Evolutionary conservation across 2,888 invertebrate genomes (phyloP).

Genomic region (Brenthis daphne): DNA sequence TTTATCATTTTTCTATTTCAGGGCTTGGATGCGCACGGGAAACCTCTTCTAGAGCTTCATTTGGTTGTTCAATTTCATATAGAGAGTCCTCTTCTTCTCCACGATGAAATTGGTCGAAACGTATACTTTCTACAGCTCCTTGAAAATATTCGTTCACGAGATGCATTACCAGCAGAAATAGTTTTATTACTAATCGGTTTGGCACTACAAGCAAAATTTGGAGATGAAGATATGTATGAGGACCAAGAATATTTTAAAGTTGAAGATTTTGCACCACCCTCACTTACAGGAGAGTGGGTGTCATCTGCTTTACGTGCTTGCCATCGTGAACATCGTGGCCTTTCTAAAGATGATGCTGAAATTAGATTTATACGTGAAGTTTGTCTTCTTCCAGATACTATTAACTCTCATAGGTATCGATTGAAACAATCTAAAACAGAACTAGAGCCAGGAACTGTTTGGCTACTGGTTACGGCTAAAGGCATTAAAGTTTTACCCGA

Average conservation of each 20-base stretch:
- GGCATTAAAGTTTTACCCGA: conserved; percentile 94
- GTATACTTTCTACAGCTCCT: conserved; percentile 97
- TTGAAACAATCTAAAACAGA: conserved; percentile 90
- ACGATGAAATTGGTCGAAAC: conserved; percentile 95
- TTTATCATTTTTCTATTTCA: conserved; percentile 59
- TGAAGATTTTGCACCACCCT: conserved; percentile 91
- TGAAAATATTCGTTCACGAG: conserved; percentile 90
- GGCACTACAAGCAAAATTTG: conserved; percentile 96
- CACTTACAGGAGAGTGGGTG: conserved; percentile 83
- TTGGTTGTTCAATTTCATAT: conserved; percentile 97
- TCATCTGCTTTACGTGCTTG: conserved; percentile 86
- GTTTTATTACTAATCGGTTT: conserved; percentile 92
- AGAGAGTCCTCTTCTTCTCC: conserved; percentile 93
- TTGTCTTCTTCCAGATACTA: conserved; percentile 90
- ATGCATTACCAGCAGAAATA: conserved; percentile 83
- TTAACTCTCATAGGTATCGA: conserved; percentile 94
- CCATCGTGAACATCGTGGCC: conserved; percentile 91
- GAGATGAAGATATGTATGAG: conserved; percentile 84
- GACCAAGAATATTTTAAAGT: conserved; percentile 86
- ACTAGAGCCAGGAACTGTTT: conserved; percentile 89
- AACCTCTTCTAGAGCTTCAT: conserved; percentile 93
- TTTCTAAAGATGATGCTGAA: conserved; percentile 91
- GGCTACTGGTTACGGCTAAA: conserved; percentile 95
- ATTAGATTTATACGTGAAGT: conserved; percentile 94
- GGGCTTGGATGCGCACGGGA: conserved; percentile 95